Evolutionary conservation across 2,888 invertebrate genomes (phyloP).

Genomic region (Hemistola chrysoprasaria): DNA sequence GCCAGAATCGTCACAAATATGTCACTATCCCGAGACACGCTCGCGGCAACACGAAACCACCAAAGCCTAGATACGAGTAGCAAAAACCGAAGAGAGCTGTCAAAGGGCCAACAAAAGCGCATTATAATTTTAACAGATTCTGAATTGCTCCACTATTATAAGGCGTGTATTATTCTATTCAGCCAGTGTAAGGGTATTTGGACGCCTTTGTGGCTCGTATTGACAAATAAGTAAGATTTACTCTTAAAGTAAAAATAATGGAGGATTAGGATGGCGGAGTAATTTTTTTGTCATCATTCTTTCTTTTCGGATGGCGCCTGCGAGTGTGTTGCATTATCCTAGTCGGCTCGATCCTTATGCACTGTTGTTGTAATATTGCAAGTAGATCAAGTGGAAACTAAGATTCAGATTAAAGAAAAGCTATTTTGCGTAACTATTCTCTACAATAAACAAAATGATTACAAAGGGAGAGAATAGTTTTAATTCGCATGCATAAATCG

Average conservation of each 20-base stretch:
- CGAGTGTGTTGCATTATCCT: conserved; percentile 67
- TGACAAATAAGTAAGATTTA: conserved; percentile 81
- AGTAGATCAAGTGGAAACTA: conserved; percentile 72
- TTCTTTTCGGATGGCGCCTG: conserved; percentile 66
- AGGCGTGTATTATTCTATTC: conserved; percentile 78
- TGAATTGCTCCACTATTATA: conserved; percentile 77
- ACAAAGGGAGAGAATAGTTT: conserved; percentile 48
- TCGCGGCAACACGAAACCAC: conserved; percentile 61
- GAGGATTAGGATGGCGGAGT: conserved; percentile 68
- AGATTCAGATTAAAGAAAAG: conserved; percentile 51
- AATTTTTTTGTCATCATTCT: conserved; percentile 53
- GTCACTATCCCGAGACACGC: conserved; percentile 57
- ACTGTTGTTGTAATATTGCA: conserved; percentile 56
- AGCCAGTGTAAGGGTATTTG: conserved; percentile 77
- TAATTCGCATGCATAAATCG: conserved; percentile 38
- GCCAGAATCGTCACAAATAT: conserved; percentile 57
- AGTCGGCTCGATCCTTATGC: conserved; percentile 45
- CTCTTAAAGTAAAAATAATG: conserved; percentile 73
- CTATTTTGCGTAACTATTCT: conserved; percentile 62
- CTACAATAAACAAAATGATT: conserved; percentile 43
- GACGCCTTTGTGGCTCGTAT: conserved; percentile 79
- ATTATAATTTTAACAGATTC: conserved; percentile 80
- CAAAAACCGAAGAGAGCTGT: conserved; percentile 66
- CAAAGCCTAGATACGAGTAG: conserved; percentile 29
- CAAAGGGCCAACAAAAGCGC: conserved; percentile 73